These are phyloP conservation scores for Oncorhynchus tshawytscha DNA, from an alignment of 2,113 vertebrate genomes.

Conservation along the genomic window DNA sequence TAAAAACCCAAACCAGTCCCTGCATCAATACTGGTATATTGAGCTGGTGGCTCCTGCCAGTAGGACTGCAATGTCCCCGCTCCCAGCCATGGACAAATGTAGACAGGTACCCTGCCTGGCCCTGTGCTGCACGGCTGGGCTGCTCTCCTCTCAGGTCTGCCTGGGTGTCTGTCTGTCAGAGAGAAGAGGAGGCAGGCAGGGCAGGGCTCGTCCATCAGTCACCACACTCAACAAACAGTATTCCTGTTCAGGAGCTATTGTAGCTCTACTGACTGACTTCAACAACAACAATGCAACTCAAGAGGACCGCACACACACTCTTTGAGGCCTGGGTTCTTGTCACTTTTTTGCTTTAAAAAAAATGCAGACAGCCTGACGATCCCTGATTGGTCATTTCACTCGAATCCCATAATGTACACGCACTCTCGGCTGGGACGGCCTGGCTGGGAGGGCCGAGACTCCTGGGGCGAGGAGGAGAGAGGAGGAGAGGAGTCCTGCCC, in stretches of 20 bases:
- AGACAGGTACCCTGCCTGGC: not conserved
- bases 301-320: not conserved
- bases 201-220: slow-evolving; percentile 38
- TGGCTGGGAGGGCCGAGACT: not conserved
- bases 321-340: not conserved
- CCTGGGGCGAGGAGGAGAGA: slow-evolving; percentile 3
- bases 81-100: not conserved
- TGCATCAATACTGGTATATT: no score
- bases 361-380: not conserved
- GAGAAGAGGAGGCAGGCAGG: slow-evolving; percentile 10
- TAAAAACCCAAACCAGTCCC: no score
- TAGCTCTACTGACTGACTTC: not conserved
- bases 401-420: not conserved
- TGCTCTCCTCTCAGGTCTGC: not conserved
- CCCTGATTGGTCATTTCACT: not conserved
- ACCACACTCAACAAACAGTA: slow-evolving; percentile 6
- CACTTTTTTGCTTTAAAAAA: not conserved
- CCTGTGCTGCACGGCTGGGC: not conserved
- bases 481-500: slow-evolving; percentile 15
- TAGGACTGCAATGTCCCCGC: slow-evolving; percentile 18
- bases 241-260: slow-evolving; percentile 17
- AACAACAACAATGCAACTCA: not conserved
- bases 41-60: not conserved
- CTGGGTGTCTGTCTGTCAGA: not conserved
- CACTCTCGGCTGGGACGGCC: slow-evolving; percentile 6